Conservation (phyloP, 2,797 vertebrate species). For the Selene dorsalis region DNA sequence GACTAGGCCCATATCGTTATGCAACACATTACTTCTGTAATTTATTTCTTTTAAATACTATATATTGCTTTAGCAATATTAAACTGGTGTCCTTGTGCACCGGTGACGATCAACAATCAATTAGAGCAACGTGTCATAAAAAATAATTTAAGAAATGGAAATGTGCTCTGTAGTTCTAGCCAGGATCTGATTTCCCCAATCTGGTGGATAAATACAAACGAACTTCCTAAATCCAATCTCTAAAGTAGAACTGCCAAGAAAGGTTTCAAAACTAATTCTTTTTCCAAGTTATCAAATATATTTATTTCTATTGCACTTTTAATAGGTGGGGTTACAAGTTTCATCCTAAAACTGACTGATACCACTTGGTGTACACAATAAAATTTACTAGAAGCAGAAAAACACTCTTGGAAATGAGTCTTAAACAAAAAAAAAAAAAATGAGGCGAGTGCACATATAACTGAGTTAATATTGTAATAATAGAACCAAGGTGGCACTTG, state of each 20-base stretch:
- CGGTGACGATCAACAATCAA: neutral
- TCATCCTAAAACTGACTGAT: neutral
- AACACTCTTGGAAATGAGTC: neutral
- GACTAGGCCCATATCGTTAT: no score
- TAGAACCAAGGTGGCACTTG: no score
- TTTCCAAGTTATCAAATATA: neutral
- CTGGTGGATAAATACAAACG: neutral
- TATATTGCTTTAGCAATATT: no score
- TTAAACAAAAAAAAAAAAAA: neutral
- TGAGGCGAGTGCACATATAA: neutral
- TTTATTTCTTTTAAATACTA: neutral
- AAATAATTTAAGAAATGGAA: neutral
- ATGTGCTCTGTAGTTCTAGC: neutral
- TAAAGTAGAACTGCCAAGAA: neutral
- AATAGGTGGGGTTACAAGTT: neutral
- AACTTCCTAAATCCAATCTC: neutral
- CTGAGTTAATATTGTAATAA: neutral
- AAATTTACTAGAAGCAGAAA: neutral
- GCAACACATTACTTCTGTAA: neutral
- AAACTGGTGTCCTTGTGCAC: neutral
- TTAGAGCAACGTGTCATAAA: neutral
- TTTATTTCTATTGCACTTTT: slow-evolving; percentile 1
- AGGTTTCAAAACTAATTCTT: neutral
- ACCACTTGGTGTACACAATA: neutral
- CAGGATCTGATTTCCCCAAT: neutral